A percentile compares a stretch with the other conserved stretches of the same genome.
Evolutionary conservation across 2,113 vertebrate genomes (phyloP).

Genomic region (Ochotona curzoniae): DNA sequence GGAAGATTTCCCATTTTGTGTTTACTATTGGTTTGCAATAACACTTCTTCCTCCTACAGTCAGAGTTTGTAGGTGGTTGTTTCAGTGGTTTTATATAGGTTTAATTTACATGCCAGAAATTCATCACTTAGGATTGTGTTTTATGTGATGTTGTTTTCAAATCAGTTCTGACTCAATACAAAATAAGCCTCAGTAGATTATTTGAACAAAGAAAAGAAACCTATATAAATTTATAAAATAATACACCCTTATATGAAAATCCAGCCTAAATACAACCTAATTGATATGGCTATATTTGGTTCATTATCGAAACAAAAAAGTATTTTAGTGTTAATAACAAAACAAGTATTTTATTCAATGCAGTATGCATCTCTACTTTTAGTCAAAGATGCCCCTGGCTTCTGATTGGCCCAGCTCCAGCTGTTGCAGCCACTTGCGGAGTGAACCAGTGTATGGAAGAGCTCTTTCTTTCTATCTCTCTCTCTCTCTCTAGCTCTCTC

Average conservation of each 20-base stretch:
- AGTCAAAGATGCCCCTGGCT: no score
- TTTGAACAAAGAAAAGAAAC: not conserved
- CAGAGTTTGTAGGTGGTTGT: not conserved
- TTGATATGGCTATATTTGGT: not conserved
- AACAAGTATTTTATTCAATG: not conserved
- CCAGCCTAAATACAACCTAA: not conserved
- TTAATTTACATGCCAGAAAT: not conserved
- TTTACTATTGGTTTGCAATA: not conserved
- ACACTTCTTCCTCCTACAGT: not conserved
- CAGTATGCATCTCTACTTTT: no score
- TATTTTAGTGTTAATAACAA: slow-evolving; percentile 9
- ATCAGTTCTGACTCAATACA: not conserved
- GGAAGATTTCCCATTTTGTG: not conserved
- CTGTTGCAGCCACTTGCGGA: no score
- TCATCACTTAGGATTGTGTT: not conserved
- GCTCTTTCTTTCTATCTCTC: no score
- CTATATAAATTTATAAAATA: not conserved
- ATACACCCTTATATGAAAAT: not conserved
- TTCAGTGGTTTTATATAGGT: not conserved
- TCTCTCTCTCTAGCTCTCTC: no score
- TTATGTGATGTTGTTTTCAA: not conserved
- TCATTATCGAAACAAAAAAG: not conserved
- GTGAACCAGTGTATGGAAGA: no score
- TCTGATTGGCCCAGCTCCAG: no score
- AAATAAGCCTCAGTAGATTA: not conserved